Percentiles rank a stretch among this genome's conserved stretches.
Evolutionary conservation across 2,888 invertebrate genomes (phyloP).

Genomic region (Lochmaea crataegi): DNA sequence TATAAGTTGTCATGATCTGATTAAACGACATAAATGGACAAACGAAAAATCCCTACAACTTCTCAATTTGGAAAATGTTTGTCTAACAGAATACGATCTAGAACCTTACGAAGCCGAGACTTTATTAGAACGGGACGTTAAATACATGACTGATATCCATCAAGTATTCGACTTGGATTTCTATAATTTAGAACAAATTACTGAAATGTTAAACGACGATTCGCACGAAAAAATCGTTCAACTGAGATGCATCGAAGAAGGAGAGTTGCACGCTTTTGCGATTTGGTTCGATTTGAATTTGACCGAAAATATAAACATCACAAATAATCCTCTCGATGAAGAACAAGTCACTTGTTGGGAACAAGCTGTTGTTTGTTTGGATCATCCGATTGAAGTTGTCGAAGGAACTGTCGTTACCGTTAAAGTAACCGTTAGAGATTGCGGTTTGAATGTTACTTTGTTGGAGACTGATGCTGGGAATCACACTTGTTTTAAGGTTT

Average conservation of each 20-base stretch:
- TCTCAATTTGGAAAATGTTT: conserved; percentile 58
- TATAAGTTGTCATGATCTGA: conserved; percentile 37
- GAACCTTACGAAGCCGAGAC: conserved; percentile 80
- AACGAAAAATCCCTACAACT: conserved; percentile 38
- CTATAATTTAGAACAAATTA: conserved; percentile 68
- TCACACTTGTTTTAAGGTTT: conserved; percentile 55
- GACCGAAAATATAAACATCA: conserved; percentile 71
- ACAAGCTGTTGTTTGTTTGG: conserved; percentile 77
- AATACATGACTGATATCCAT: conserved; percentile 70
- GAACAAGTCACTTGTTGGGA: conserved; percentile 77
- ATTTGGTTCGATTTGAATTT: conserved; percentile 82
- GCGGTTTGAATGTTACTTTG: conserved; percentile 60
- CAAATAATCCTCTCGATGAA: conserved; percentile 70
- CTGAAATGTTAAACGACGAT: conserved; percentile 54
- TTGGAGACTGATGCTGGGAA: conserved; percentile 38
- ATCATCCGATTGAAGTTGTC: conserved; percentile 60
- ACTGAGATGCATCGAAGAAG: conserved; percentile 59
- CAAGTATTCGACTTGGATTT: conserved; percentile 73
- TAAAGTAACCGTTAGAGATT: conserved; percentile 60
- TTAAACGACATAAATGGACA: conserved; percentile 30
- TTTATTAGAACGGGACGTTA: conserved; percentile 68
- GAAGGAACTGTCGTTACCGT: conserved; percentile 46
- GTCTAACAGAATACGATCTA: conserved; percentile 59
- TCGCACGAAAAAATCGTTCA: conserved; percentile 28
- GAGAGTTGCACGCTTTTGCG: conserved; percentile 73